Evolutionary conservation across 2,797 vertebrate species (phyloP).

Genomic region (Sebastes taczanowskii): DNA sequence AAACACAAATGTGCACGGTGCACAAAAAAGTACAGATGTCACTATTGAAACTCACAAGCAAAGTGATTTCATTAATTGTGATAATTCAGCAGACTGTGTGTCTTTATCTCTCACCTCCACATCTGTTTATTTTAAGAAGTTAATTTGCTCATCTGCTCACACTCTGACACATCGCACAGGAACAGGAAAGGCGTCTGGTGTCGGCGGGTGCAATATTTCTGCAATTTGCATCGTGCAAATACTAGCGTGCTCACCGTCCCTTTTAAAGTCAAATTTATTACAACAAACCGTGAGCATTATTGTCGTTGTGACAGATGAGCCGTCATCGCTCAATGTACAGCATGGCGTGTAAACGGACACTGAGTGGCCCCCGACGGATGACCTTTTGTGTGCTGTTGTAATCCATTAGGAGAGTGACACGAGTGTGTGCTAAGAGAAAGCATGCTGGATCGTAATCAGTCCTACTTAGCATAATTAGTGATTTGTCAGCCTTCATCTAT

Average conservation of each 20-base stretch:
- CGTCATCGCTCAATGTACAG: slow-evolving; percentile 9
- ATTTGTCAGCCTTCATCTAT: slow-evolving; percentile 65
- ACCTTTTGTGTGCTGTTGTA: slow-evolving; percentile 62
- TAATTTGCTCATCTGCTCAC: neutral
- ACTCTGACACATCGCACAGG: slow-evolving; percentile 27
- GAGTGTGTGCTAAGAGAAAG: slow-evolving; percentile 66
- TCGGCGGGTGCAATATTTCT: slow-evolving; percentile 23
- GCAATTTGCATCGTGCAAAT: slow-evolving; percentile 10
- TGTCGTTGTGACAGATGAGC: slow-evolving; percentile 24
- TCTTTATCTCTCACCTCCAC: neutral
- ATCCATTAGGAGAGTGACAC: slow-evolving; percentile 67
- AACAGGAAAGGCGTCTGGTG: slow-evolving; percentile 36
- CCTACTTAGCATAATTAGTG: slow-evolving; percentile 73
- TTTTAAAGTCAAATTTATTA: neutral
- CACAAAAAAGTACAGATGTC: neutral
- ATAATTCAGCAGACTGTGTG: neutral
- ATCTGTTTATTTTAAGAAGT: slow-evolving; percentile 24
- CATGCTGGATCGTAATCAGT: slow-evolving; percentile 67
- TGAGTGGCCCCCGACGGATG: slow-evolving; percentile 50
- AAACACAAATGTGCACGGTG: too few relatives aligned
- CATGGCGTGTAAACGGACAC: slow-evolving; percentile 47
- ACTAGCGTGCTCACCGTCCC: neutral
- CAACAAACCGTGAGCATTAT: slow-evolving; percentile 9
- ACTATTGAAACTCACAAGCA: neutral
- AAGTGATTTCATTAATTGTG: neutral